Base-by-base conservation (phyloP, 2,888 invertebrate genomes). In the Drosophila atripex region DNA sequence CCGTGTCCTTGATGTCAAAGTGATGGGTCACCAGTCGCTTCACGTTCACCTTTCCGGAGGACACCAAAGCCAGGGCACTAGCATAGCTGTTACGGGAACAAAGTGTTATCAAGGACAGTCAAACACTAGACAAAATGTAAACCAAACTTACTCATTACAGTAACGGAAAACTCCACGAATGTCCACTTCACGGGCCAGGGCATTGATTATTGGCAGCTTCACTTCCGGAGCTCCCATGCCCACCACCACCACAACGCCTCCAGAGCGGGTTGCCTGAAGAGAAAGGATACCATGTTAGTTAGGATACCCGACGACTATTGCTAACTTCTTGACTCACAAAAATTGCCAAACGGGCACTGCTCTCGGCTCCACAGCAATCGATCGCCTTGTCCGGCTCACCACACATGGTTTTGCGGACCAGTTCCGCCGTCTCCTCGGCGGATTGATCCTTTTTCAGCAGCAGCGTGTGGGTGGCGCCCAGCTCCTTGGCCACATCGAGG, bases 141-240 rank as follows among this genome's bases (percentile, higher is more conserved):
- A n/a, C n/a, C 1, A 45, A 4, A 96, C 96, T 80, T 73, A 91
- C 91, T 96, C 97, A 91, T 98, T 98, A 73, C 94, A 96, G 90
- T 99, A 99, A 91, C 99, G 94, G 92, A 99, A 99, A 61, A 97
- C 95, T 69, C 99, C 99, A 69, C 95, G 93, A 75, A 99, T 96
- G 91, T 98, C 98, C 9, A 99, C 95, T 92, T 99, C 99, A 57
- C 97, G 92, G 0, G 94, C 92, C 23, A 96, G 93, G 1, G 97
- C 96, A 86, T 95, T 94, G 0, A 96, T 94, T 39, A 99, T 92
- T 1, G 98, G 98, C 68, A 99, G 88, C 71, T 94, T 95, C 51
- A 96, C 93, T 91, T 97, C 96, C 0, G 94, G 89, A 60, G 95
- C 93, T 41, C 98, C 98, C 93, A 97, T 94, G 11, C 99, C 99